Evolutionary conservation across 2,113 vertebrate genomes (phyloP).

Genomic region (Riparia riparia): DNA sequence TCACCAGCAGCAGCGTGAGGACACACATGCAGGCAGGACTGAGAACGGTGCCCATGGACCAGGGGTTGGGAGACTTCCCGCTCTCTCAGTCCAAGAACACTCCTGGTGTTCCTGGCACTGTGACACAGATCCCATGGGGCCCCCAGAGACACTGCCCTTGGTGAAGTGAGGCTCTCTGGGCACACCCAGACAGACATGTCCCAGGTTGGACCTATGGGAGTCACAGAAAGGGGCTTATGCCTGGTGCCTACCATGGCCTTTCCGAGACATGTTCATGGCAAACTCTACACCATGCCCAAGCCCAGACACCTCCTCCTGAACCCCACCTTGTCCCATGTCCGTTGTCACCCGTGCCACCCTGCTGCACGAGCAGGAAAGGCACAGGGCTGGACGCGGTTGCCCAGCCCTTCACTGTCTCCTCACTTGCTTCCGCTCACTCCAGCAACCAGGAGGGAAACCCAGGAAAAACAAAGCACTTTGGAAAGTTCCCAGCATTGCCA

Average conservation of each 20-base stretch:
- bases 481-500: conserved; percentile 12
- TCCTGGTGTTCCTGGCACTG: neutral
- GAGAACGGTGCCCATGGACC: fast-evolving
- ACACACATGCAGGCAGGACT: neutral
- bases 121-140: neutral
- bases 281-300: fast-evolving
- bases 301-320: neutral
- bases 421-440: neutral
- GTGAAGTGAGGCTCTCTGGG: neutral
- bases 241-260: neutral
- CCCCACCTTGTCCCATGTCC: neutral
- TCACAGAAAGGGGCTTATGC: neutral
- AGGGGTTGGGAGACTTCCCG: neutral
- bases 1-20: neutral
- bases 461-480: neutral
- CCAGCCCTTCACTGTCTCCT: neutral
- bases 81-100: neutral
- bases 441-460: neutral
- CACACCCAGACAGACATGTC: fast-evolving
- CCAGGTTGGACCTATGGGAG: neutral
- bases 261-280: neutral
- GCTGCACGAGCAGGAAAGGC: neutral
- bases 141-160: neutral
- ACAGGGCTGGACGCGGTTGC: neutral
- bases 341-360: neutral